A percentile compares a stretch with the other conserved stretches of the same genome.
These are phyloP conservation scores for Menidia beryllina DNA, from an alignment of 2,113 vertebrate genomes.

Conservation along the genomic window DNA sequence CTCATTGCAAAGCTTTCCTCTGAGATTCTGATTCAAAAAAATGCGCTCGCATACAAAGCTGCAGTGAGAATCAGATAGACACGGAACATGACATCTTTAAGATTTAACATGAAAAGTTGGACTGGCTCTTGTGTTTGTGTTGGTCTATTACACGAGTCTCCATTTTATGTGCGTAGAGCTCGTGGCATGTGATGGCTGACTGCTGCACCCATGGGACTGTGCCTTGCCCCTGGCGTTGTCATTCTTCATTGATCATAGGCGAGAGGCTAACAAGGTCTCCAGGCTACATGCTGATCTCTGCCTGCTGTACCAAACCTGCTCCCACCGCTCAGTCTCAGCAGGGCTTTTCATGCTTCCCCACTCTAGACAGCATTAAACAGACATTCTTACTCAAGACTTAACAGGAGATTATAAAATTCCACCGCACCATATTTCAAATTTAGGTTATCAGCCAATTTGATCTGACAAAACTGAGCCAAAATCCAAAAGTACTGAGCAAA, in stretches of 20 bases:
- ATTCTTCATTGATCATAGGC: constrained; percentile 75
- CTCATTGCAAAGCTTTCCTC: constrained; percentile 24
- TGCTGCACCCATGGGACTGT: constrained; percentile 55
- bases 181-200: constrained; percentile 40
- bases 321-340: constrained; percentile 45
- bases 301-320: constrained; percentile 60
- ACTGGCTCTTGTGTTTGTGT: constrained; percentile 41
- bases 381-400: constrained; percentile 3
- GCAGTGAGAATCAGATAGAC: constrained; percentile 17
- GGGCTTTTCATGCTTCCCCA: constrained; percentile 12
- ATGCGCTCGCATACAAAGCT: constrained; percentile 2
- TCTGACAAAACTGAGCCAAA: no score
- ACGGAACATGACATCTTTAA: constrained; percentile 53
- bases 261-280: constrained; percentile 78
- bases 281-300: constrained; percentile 60
- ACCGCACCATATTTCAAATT: no score
- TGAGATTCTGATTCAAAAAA: constrained; percentile 17
- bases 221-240: constrained; percentile 69
- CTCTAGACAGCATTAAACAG: constrained; percentile 11
- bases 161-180: constrained; percentile 60
- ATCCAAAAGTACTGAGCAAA: neutral
- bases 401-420: constrained; percentile 9
- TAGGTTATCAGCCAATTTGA: no score
- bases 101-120: constrained; percentile 55
- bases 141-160: constrained; percentile 47